These are phyloP conservation scores for Arrhopalites spinosus DNA, from an alignment of 2,888 invertebrate species.

Conservation along the genomic window DNA sequence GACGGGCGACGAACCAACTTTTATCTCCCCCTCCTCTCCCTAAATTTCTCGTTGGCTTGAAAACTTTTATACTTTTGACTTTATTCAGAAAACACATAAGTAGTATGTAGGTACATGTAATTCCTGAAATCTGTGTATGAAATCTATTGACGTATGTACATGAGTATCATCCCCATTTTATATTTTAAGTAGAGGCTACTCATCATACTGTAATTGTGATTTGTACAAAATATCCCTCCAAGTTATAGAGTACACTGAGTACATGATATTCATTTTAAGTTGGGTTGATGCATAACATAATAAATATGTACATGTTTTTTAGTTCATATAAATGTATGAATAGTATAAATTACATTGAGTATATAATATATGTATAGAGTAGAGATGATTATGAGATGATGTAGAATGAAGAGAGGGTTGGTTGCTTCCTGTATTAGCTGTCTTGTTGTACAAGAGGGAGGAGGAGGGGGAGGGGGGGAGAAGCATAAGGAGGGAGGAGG, in stretches of 20 bases:
- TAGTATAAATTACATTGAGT: neutral
- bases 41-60: neutral
- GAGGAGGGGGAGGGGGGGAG: neutral
- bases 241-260: too few species aligned
- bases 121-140: too few species aligned
- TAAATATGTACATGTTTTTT: too few species aligned
- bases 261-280: too few species aligned
- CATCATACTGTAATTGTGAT: too few species aligned
- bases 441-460: neutral
- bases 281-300: neutral
- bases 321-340: too few species aligned
- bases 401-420: neutral
- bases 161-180: too few species aligned
- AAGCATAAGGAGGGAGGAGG: neutral
- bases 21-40: conserved; percentile 19
- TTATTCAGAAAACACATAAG: too few species aligned
- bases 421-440: neutral
- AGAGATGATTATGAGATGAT: neutral
- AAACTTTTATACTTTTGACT: neutral
- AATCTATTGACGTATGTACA: too few species aligned
- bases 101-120: neutral
- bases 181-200: too few species aligned
- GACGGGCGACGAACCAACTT: conserved; percentile 27
- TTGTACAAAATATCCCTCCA: too few species aligned
- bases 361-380: neutral